A percentile compares a stretch with the other conserved stretches of the same genome.
phyloP scores from a whole-genome alignment of 2,888 invertebrate species.

The Tuberolachnus salignus region DNA sequence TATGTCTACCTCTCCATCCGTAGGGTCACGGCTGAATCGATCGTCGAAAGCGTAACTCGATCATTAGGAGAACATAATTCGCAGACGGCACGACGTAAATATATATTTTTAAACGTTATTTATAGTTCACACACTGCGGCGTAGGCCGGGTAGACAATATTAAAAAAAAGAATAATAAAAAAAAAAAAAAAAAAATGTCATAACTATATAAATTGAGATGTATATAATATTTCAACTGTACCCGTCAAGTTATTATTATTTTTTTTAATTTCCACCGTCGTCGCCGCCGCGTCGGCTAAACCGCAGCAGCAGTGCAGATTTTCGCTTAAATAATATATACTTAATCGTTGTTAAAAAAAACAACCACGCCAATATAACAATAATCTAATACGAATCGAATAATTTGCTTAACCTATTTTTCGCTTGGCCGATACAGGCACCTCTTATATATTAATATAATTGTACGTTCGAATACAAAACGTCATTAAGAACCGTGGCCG shows the following conservation, averaged over 20 bases:
- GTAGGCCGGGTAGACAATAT: not conserved
- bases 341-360: not conserved
- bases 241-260: not conserved
- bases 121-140: not conserved
- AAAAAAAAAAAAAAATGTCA: not conserved
- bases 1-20: too few relatives aligned
- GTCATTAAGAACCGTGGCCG: too few relatives aligned
- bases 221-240: not conserved
- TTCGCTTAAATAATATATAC: slow-evolving; percentile 17
- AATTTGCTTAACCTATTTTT: slow-evolving; percentile 18
- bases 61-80: not conserved
- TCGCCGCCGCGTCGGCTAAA: not conserved
- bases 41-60: not conserved
- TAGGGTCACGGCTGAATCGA: too few relatives aligned
- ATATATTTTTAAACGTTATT: slow-evolving; percentile 28
- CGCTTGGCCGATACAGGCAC: not conserved
- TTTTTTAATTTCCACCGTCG: not conserved
- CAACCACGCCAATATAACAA: too few relatives aligned
- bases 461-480: too few relatives aligned
- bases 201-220: not conserved
- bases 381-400: not conserved
- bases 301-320: not conserved
- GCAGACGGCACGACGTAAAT: not conserved
- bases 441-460: not conserved
- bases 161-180: too few relatives aligned